Conservation (phyloP, 2,113 vertebrate species). For the Sardina pilchardus region DNA sequence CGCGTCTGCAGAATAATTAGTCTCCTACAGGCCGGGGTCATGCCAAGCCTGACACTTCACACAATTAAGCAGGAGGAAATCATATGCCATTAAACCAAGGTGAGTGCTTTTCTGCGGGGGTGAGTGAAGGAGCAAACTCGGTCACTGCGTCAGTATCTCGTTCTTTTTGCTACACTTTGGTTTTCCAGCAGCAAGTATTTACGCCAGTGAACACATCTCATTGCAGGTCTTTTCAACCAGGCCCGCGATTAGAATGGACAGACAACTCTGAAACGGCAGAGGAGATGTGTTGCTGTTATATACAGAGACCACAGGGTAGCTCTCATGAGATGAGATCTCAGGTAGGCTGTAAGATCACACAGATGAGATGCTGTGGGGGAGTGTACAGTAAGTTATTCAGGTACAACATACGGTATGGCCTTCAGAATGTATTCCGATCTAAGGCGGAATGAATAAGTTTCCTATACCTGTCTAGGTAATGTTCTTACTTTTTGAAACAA, state of each 20-base stretch:
- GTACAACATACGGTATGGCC: not conserved
- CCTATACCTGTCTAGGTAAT: not conserved
- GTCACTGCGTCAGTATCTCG: not conserved
- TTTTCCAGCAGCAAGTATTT: not conserved
- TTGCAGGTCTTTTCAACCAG: not conserved
- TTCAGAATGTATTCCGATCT: not conserved
- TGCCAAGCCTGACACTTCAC: not conserved
- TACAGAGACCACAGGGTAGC: not conserved
- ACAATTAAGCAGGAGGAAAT: conserved; percentile 2
- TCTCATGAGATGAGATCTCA: not conserved
- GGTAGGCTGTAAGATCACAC: not conserved
- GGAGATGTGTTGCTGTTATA: not conserved
- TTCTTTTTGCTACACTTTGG: not conserved
- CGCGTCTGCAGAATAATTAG: not conserved
- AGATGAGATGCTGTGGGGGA: not conserved
- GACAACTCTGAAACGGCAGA: not conserved
- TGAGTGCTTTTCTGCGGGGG: not conserved
- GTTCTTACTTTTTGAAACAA: not conserved
- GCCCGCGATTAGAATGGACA: not conserved
- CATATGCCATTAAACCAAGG: conserved; percentile 5
- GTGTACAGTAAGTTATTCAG: not conserved
- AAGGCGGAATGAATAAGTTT: not conserved
- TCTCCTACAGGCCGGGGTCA: not conserved
- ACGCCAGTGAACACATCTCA: not conserved
- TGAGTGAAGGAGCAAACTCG: not conserved